Base-by-base conservation (phyloP, 2,797 vertebrate species). In the Thamnophis elegans region DNA sequence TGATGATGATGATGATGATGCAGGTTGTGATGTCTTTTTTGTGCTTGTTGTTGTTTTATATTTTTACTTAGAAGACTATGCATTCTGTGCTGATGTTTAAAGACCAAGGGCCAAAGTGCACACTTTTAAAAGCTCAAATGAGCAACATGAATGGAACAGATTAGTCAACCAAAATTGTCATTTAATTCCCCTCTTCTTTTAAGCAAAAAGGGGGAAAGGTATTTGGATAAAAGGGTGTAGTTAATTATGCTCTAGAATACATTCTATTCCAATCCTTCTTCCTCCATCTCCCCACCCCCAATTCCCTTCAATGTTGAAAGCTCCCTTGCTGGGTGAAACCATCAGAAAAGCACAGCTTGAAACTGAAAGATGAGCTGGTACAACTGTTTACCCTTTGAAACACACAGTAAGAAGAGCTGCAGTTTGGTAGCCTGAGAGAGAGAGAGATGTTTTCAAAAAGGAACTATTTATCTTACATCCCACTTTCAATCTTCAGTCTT, bases 251-350 rank as follows among this genome's bases (percentile, higher is more conserved):
- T 42, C 28, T 20, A 26, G 1, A 47, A 5, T 20, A 12, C 53
- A 53, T n/a, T 47, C 42, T 47, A 73, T 73, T 32, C 28, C 62
- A 65, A 65, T n/a, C 73, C 36, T 82, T 82, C 73, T 10, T 20
- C 16, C 68, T 42, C 68, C 32, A 3, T 5, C 20, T 9, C 10
- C 32, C 32, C 36, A 3, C 0, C 3, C 0, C 36, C 94, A 95
- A 96, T 97, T 97, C 96, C 96, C 94, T 96, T 95, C 93, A 78
- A 51, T 94, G 96, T 97, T 97, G 97, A 97, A 98, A 97, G 97
- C 95, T 94, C 91, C 91, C 96, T 96, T 26, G 3, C 96, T 96
- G 96, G 93, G 96, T 94, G 95, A 95, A 95, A 96, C 96, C 95
- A 97, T 96, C 95, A 97, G 96, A 97, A 95, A 95, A 97, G 95